A percentile compares a stretch with the other conserved stretches of the same genome.
Conservation (phyloP, 2,797 vertebrate species). For the Pipistrellus kuhlii region DNA sequence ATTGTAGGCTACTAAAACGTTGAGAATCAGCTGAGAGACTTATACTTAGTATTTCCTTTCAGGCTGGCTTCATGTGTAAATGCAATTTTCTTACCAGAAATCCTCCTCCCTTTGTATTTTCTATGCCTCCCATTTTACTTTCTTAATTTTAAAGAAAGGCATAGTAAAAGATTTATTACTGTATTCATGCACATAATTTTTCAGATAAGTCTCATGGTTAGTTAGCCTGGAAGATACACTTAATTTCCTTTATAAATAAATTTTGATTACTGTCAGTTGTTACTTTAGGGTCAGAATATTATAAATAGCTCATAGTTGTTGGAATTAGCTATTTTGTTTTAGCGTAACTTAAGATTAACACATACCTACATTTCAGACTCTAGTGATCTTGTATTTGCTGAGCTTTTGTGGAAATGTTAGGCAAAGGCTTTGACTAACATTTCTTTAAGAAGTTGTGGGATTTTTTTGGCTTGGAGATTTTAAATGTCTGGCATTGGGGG, state of each 20-base stretch:
- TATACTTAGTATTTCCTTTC: slow-evolving; percentile 19
- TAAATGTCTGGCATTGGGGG: not conserved
- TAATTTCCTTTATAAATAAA: slow-evolving; percentile 43
- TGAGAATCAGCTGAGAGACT: not conserved
- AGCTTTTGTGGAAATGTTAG: slow-evolving; percentile 21
- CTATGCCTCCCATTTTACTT: not conserved
- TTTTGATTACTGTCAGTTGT: slow-evolving; percentile 1
- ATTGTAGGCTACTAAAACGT: not conserved
- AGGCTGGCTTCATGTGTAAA: not conserved
- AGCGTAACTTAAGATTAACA: slow-evolving; percentile 25
- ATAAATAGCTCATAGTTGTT: not conserved
- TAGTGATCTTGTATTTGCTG: slow-evolving; percentile 15
- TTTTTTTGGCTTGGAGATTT: slow-evolving; percentile 12
- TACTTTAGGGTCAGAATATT: slow-evolving; percentile 19
- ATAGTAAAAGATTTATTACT: slow-evolving; percentile 34
- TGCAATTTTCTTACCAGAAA: not conserved
- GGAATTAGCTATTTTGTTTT: slow-evolving; percentile 7
- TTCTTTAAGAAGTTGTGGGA: not conserved
- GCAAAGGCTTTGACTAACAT: slow-evolving; percentile 8
- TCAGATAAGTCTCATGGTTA: not conserved
- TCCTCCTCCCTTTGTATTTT: not conserved
- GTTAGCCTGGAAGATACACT: not conserved
- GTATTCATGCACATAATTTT: slow-evolving; percentile 21
- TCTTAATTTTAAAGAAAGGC: slow-evolving; percentile 28
- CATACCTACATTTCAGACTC: not conserved